Conservation (phyloP, 2,113 vertebrate species). For the Pomatostomus ruficeps region DNA sequence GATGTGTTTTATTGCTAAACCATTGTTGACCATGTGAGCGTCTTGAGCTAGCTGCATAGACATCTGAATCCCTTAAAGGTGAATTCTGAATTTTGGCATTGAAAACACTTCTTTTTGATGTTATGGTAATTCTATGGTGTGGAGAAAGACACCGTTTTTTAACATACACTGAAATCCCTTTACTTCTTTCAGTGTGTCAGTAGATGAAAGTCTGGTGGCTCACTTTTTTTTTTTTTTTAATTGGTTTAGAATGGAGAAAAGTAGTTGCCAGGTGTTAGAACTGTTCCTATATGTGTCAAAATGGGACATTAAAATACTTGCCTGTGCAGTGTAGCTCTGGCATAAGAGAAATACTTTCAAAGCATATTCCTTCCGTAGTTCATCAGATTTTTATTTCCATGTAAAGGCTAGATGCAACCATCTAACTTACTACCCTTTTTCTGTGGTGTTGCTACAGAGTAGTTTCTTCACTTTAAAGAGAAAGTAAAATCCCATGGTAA, state of each 20-base stretch:
- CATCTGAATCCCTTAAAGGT: background rate
- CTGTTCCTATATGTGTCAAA: background rate
- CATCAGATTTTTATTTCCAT: background rate
- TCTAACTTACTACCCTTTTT: background rate
- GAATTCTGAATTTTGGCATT: background rate
- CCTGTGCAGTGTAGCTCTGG: background rate
- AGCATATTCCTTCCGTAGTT: background rate
- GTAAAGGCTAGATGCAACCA: background rate
- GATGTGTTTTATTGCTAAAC: background rate
- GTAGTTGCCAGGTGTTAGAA: background rate
- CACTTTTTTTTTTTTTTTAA: background rate
- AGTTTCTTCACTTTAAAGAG: background rate
- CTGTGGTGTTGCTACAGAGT: background rate
- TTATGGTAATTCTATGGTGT: background rate
- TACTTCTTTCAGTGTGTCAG: rapidly evolving
- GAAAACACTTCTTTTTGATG: background rate
- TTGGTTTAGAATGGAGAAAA: background rate
- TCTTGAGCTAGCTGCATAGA: background rate
- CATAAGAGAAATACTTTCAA: background rate
- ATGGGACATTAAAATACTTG: background rate
- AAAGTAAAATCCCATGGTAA: background rate
- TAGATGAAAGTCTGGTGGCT: background rate
- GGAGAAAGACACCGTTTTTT: background rate
- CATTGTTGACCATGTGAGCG: background rate
- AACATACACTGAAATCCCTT: background rate